Evolutionary conservation across 2,113 vertebrate species (phyloP).

Genomic region (Oenanthe oenanthe): DNA sequence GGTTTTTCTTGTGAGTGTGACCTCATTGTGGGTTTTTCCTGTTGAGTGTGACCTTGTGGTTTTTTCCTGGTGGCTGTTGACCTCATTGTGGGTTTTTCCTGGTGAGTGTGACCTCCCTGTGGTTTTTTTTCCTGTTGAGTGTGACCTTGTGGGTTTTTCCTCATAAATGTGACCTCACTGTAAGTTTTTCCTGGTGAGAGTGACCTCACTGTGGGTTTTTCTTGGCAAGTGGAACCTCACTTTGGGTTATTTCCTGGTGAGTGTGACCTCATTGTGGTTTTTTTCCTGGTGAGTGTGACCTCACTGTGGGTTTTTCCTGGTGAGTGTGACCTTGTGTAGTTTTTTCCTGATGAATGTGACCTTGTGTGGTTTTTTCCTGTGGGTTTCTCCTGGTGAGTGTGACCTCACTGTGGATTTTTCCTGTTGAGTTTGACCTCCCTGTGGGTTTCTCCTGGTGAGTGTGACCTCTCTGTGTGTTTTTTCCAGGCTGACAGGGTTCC

Average conservation of each 20-base stretch:
- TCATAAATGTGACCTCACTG: too few relatives aligned
- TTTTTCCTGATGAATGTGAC: background rate
- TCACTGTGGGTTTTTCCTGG: accelerated
- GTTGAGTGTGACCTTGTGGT: background rate
- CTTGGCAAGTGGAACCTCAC: accelerated
- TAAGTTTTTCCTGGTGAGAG: too few relatives aligned
- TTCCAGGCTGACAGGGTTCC: conserved; percentile 95
- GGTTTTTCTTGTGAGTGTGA: too few relatives aligned
- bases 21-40: background rate
- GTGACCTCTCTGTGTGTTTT: background rate
- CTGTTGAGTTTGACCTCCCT: accelerated
- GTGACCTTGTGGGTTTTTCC: too few relatives aligned
- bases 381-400: background rate
- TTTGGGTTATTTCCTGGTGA: background rate
- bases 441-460: background rate
- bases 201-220: background rate
- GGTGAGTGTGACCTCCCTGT: accelerated
- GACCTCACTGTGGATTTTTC: background rate
- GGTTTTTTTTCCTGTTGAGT: background rate
- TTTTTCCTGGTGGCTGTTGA: background rate
- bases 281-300: background rate
- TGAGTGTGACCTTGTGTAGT: too few relatives aligned
- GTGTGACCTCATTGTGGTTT: too few relatives aligned
- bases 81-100: background rate
- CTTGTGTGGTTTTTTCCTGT: too few relatives aligned